A percentile compares a stretch with the other conserved stretches of the same genome.
Conservation (phyloP, 1,140 invertebrate genomes). For the Monochamus saltuarius region DNA sequence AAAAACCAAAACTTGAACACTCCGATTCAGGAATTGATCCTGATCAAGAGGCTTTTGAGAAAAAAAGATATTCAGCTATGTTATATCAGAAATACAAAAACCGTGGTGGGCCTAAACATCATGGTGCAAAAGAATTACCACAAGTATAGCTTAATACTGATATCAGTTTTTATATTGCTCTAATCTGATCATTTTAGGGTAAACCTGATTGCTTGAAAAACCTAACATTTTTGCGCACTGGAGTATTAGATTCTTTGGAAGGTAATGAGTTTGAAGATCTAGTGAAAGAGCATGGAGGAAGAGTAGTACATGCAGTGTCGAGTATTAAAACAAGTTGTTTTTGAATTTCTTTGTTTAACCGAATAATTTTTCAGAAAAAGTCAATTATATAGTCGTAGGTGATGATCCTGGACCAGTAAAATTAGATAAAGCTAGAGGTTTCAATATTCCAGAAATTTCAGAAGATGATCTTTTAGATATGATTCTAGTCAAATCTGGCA, state of each 20-base stretch:
- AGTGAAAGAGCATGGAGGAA: conserved; percentile 80
- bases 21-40: conserved; percentile 44
- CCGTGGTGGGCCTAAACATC: conserved; percentile 73
- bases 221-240: conserved; percentile 81
- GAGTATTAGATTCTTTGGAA: conserved; percentile 86
- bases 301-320: conserved; percentile 72
- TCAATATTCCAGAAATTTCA: conserved; percentile 69
- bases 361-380: conserved; percentile 53
- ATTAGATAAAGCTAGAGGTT: conserved; percentile 72
- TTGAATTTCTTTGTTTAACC: conserved; percentile 11
- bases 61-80: conserved; percentile 61
- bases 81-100: conserved; percentile 73
- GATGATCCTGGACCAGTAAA: conserved; percentile 83
- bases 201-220: conserved; percentile 72
- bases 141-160: conserved; percentile 56
- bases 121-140: conserved; percentile 80
- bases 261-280: conserved; percentile 74
- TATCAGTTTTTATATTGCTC: background rate
- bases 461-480: conserved; percentile 85
- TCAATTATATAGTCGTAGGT: conserved; percentile 80
- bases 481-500: conserved; percentile 63
- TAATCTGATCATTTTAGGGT: conserved; percentile 58
- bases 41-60: conserved; percentile 67
- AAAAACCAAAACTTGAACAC: conserved; percentile 41
- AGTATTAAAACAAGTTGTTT: conserved; percentile 44